Conservation (phyloP, 2,888 invertebrate species). For the Carpatolechia fugitivella region DNA sequence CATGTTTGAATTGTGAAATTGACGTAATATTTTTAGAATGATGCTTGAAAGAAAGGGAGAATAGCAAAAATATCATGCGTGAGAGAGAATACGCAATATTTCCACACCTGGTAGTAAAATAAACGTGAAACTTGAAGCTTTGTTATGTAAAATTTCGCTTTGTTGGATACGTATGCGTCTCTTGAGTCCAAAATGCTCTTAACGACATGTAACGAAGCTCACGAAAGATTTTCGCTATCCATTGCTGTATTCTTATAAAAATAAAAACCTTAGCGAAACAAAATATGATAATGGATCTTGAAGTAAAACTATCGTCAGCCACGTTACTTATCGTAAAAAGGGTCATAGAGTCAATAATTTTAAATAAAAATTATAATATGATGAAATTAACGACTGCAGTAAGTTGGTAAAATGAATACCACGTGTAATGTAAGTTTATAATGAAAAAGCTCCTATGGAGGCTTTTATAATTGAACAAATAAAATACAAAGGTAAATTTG, state of each 20-base stretch:
- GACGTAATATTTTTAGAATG: background rate
- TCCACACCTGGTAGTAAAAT: no score
- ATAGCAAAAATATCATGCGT: no score
- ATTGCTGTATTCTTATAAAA: background rate
- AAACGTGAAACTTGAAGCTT: no score
- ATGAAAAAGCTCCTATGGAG: constrained; percentile 74
- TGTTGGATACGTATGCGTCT: no score
- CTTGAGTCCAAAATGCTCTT: no score
- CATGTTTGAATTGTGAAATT: background rate
- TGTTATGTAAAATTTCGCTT: no score
- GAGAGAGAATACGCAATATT: no score
- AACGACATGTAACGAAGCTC: no score
- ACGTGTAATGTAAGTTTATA: constrained; percentile 75
- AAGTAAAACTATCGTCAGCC: background rate
- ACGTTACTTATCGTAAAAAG: background rate
- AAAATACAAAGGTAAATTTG: constrained; percentile 76
- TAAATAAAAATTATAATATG: constrained; percentile 50
- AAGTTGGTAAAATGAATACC: constrained; percentile 56
- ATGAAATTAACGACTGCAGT: constrained; percentile 68
- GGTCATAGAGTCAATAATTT: constrained; percentile 53
- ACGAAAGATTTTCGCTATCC: no score
- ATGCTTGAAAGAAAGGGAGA: no score
- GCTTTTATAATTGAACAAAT: constrained; percentile 73
- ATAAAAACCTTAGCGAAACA: background rate
- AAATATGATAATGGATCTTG: background rate